Conservation (phyloP, 2,113 vertebrate genomes). For the Oxygymnocypris stewartii region DNA sequence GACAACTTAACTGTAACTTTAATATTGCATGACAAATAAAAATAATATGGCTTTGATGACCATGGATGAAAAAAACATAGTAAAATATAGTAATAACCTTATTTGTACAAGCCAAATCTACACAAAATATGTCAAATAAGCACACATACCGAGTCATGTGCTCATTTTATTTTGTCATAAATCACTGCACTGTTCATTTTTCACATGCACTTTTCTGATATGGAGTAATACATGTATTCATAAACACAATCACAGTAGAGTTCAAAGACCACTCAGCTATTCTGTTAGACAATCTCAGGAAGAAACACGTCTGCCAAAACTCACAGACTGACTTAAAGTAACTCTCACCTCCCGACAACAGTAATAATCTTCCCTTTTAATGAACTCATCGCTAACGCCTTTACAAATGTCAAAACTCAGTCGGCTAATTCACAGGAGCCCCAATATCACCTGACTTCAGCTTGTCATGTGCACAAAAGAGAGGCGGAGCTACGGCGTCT, state of each 20-base stretch:
- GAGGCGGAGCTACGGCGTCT: slow-evolving; percentile 48
- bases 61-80: background rate
- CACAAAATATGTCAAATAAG: too few species aligned
- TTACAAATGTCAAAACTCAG: background rate
- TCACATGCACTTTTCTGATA: background rate
- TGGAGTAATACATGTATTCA: background rate
- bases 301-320: background rate
- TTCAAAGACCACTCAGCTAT: slow-evolving; percentile 27
- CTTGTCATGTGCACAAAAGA: slow-evolving; percentile 23
- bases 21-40: background rate
- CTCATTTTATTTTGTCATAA: background rate
- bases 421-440: background rate
- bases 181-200: background rate
- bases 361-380: slow-evolving; percentile 64
- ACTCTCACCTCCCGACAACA: slow-evolving; percentile 75
- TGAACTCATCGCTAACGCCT: slow-evolving; percentile 52
- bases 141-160: background rate
- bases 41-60: background rate
- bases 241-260: background rate
- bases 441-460: slow-evolving; percentile 43
- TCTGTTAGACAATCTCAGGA: background rate
- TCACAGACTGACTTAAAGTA: background rate
- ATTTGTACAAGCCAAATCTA: background rate
- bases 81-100: background rate
- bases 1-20: background rate